Evolutionary conservation across 2,797 vertebrate genomes (phyloP), one percentile per base, ranked within the genome.

Genomic region (Danio tinwini): DNA sequence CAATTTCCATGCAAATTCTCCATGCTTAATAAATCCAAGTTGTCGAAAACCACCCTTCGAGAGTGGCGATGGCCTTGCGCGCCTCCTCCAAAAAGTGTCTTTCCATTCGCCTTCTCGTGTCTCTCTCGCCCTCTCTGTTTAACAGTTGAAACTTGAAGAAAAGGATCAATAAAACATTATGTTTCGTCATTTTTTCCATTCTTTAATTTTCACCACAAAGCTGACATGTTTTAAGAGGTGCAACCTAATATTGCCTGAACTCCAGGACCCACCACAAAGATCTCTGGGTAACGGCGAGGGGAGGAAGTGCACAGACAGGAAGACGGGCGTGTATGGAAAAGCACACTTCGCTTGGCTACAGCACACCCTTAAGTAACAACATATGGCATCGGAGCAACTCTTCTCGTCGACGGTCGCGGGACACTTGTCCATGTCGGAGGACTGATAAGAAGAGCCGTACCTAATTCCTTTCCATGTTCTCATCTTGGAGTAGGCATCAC

Each of bases 251-350:
- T 94, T 93, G 91, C 92, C 88, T 93, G 92, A 93, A 93, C 93
- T 92, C 92, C 91, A 89, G 88, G 93, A 94, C 93, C 93, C 91
- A 95, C 93, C 94, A 95, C 92, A 92, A 95, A 95, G 95, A 91
- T 92, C 93, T 95, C 94, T 95, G 93, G 92, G 94, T 96, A 96
- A 95, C 94, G 89, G 93, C 93, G 72, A 93, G 93, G 94, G 94
- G 94, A 97, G 95, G 95, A 97, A 95, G 94, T 95, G 90, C 91
- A 96, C 88, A 94, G 94, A 94, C 95, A 96, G 95, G 94, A 96
- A 95, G 93, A 94, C 94, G 94, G 96, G 95, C 90, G 95, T 96
- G 94, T 94, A 94, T 95, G 96, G 96, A 95, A 96, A 96, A 96
- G 93, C 93, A 93, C 91, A 89, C 91, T 86, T 88, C 73, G 90